phyloP scores from a whole-genome alignment of 2,888 invertebrate genomes.

The Sphaeridia pumilis region DNA sequence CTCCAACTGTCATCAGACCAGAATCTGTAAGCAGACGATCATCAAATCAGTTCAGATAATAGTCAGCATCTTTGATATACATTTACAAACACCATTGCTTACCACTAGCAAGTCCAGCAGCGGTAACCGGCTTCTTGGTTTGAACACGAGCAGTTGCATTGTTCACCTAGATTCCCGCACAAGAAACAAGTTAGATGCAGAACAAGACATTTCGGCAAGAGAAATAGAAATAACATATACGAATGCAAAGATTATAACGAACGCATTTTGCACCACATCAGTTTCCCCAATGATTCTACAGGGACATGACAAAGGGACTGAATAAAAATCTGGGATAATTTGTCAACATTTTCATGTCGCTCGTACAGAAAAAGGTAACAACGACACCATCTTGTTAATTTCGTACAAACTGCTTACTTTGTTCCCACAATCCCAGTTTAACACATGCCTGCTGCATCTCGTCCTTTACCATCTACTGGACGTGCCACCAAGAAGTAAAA shows the following conservation, averaged over 20 bases:
- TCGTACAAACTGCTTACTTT: too few species aligned
- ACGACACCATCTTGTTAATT: neutral
- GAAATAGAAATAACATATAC: neutral
- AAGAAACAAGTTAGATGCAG: conserved; percentile 10
- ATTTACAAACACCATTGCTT: too few species aligned
- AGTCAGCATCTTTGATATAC: neutral
- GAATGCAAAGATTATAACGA: neutral
- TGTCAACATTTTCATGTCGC: neutral
- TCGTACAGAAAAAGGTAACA: neutral
- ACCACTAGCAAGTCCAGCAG: conserved; percentile 62
- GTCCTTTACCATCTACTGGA: neutral
- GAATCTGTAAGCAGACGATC: neutral
- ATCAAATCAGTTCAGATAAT: neutral
- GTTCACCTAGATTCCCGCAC: conserved; percentile 63
- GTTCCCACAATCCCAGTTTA: conserved; percentile 1
- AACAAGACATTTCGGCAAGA: neutral
- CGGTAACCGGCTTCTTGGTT: conserved; percentile 90
- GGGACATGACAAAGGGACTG: neutral
- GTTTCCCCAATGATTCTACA: neutral
- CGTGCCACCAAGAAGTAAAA: neutral
- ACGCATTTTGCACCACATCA: conserved; percentile 1
- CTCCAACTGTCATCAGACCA: conserved; percentile 50
- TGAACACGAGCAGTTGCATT: conserved; percentile 99
- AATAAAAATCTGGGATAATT: neutral
- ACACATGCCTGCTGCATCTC: neutral